These are phyloP conservation scores for Drosophila planitibia DNA, from an alignment of 2,888 invertebrate species.

Conservation along the genomic window DNA sequence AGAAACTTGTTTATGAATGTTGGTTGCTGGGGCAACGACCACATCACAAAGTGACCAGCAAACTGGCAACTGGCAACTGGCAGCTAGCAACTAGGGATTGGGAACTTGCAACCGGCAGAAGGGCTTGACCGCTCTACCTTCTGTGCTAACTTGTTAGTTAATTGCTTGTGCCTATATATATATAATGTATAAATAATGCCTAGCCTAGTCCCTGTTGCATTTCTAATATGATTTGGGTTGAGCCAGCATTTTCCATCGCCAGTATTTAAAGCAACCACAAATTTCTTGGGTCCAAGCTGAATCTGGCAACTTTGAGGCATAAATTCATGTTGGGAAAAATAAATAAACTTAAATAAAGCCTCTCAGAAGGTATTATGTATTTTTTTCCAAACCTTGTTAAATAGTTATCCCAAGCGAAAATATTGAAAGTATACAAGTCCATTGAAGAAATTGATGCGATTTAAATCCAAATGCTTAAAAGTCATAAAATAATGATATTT, in stretches of 20 bases:
- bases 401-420: not conserved
- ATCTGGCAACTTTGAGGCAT: not conserved
- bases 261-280: not conserved
- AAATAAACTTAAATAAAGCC: not conserved
- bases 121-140: conserved; percentile 16
- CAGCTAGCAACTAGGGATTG: conserved; percentile 20
- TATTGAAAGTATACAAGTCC: not conserved
- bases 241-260: not conserved
- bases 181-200: conserved; percentile 1
- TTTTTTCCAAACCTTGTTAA: not conserved
- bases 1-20: conserved; percentile 76
- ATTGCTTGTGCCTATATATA: conserved; percentile 29
- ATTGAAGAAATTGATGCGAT: not conserved
- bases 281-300: not conserved
- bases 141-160: conserved; percentile 55
- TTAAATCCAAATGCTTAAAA: not conserved
- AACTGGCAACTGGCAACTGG: conserved; percentile 21
- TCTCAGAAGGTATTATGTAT: not conserved
- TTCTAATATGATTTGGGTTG: conserved; percentile 9
- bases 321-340: not conserved
- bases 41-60: conserved; percentile 55
- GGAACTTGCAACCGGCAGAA: conserved; percentile 18
- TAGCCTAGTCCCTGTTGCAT: conserved; percentile 11
- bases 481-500: not conserved
- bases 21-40: conserved; percentile 80